These are phyloP conservation scores for Babylonia areolata DNA, from an alignment of 1,140 invertebrate species.

Conservation along the genomic window DNA sequence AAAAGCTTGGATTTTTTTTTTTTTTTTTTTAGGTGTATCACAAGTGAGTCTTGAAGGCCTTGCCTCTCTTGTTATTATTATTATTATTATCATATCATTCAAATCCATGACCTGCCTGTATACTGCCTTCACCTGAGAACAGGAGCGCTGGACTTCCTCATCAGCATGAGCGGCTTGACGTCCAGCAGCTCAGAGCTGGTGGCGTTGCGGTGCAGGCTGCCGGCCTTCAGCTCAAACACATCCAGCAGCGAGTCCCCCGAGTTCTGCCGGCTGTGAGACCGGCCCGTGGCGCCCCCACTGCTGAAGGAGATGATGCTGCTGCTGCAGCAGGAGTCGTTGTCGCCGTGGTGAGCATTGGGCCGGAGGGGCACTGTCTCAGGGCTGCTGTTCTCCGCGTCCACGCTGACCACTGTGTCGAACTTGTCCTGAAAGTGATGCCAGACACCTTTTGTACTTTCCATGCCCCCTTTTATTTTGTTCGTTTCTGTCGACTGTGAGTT, in stretches of 20 bases:
- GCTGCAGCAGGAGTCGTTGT: slow-evolving; percentile 34
- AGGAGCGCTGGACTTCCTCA: slow-evolving; percentile 50
- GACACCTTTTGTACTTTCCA: no score
- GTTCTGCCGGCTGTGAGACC: slow-evolving; percentile 60
- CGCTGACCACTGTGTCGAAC: slow-evolving; percentile 41
- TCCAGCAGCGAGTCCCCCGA: slow-evolving; percentile 61
- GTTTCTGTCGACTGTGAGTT: no score
- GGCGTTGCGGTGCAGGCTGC: slow-evolving; percentile 45
- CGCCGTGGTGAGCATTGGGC: not conserved
- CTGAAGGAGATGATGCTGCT: slow-evolving; percentile 53
- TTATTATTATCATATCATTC: no score
- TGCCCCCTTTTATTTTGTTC: no score
- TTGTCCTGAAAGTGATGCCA: slow-evolving; percentile 38
- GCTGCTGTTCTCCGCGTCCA: slow-evolving; percentile 40
- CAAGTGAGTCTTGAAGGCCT: no score
- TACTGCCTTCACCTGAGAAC: slow-evolving; percentile 36
- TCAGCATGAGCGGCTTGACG: slow-evolving; percentile 42
- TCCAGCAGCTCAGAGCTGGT: slow-evolving; percentile 50
- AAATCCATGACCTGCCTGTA: no score
- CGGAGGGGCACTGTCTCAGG: slow-evolving; percentile 41
- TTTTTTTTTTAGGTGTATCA: no score
- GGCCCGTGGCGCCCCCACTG: slow-evolving; percentile 49
- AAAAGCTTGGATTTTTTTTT: no score
- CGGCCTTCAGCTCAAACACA: slow-evolving; percentile 38
- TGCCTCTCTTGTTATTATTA: no score